These are phyloP conservation scores for Pempheris klunzingeri DNA, from an alignment of 2,797 vertebrate genomes.

Conservation along the genomic window DNA sequence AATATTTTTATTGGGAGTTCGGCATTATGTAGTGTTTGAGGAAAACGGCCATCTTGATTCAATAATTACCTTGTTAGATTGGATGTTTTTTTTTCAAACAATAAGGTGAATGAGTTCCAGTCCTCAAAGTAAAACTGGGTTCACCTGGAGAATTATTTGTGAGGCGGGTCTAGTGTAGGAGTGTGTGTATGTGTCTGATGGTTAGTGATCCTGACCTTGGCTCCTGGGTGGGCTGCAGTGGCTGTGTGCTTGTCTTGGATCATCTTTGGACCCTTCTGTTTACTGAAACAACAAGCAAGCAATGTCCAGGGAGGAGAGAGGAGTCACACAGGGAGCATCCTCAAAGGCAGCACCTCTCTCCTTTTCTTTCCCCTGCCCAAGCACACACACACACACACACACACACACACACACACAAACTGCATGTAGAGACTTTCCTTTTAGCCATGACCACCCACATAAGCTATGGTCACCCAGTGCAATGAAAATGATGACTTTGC, in stretches of 20 bases:
- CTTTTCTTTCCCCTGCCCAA: constrained; percentile 16
- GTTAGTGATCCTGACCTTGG: constrained; percentile 70
- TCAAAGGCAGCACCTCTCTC: constrained; percentile 61
- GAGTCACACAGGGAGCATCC: constrained; percentile 68
- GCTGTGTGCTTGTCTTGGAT: constrained; percentile 76
- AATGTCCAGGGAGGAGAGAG: constrained; percentile 65
- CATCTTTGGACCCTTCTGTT: constrained; percentile 75
- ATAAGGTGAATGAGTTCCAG: constrained; percentile 41
- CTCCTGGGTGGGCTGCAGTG: constrained; percentile 79
- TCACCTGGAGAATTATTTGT: constrained; percentile 42
- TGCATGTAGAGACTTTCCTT: constrained; percentile 22
- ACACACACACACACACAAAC: constrained; percentile 13
- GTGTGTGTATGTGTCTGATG: constrained; percentile 49
- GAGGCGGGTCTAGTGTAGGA: constrained; percentile 9
- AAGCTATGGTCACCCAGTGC: constrained; percentile 24
- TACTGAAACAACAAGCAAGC: constrained; percentile 77
- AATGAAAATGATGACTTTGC: constrained; percentile 54
- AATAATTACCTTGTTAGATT: constrained; percentile 20
- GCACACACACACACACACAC: constrained; percentile 18
- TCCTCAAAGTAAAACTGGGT: constrained; percentile 21
- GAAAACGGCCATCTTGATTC: constrained; percentile 10
- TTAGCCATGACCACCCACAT: constrained; percentile 61
- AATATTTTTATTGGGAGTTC: constrained; percentile 23
- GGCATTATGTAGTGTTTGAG: background rate
- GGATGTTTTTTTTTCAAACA: background rate